Base-by-base conservation (phyloP, 2,797 vertebrate genomes). In the Buphagus erythrorhynchus region DNA sequence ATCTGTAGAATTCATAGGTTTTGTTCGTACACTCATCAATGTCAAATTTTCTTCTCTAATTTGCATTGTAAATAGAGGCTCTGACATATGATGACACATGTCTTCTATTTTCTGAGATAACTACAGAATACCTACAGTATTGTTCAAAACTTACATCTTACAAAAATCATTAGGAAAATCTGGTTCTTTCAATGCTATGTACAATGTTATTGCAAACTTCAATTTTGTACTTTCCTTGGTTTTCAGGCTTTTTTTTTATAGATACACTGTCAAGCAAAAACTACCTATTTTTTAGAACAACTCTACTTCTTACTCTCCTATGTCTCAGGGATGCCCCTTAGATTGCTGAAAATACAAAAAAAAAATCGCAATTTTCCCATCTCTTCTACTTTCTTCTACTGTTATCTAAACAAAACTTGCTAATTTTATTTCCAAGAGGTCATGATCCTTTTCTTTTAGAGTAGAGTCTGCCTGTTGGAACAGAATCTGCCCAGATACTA, bases 1-100 rank as follows among this genome's bases (percentile, higher is more conserved):
- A 29, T 43, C 21, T 62, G 35, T 46, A 71, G 35, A 65, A 77
- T 71, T 92, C 52, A 26, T 17, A n/a, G 49, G 21, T 36, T 66
- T 55, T 46, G 21, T 66, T 55, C 17, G 0, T 46, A 58, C 29
- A 43, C 26, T 69, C 77, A 86, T 86, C 72, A 22, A 14, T 92
- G 81, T 72, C 78, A 96, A 91, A 87, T 91, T 83, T 68, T 80
- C 63, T 77, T 18, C 28, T 90, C 65, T 80, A 63, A 95, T 96
- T 88, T 85, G 57, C 68, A 83, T 80, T 91, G 61, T 65, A 91
- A 90, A 91, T 95, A 83, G 55, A 45, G n/a, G 33, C 4, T 54
- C 20, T 94, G 86, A 91, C 78, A 92, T 22, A 80, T 6, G 48
- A 74, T 83, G 81, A 93, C 42, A 85, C 1, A 1, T 76, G 75